A percentile compares a stretch with the other conserved stretches of the same genome.
These are phyloP conservation scores for Protonibea diacanthus DNA, from an alignment of 2,797 vertebrate genomes.

Conservation along the genomic window DNA sequence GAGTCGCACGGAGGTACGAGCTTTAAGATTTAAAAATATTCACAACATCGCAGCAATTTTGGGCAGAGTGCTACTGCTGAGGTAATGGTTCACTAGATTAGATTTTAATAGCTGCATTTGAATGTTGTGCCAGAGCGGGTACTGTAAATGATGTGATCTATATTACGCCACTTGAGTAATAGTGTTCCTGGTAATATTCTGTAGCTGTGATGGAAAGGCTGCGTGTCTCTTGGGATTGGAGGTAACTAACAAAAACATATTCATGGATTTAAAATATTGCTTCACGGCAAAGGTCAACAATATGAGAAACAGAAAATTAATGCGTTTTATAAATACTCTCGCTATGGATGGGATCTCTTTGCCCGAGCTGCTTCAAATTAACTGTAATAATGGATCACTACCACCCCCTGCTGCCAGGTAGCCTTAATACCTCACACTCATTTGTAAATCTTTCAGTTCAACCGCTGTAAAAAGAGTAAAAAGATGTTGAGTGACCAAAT, in stretches of 20 bases:
- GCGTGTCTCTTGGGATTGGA: conserved; percentile 27
- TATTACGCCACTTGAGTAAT: conserved; percentile 53
- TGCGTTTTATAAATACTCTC: conserved; percentile 7
- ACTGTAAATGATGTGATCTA: conserved; percentile 75
- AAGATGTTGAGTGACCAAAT: not conserved
- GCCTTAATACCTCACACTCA: not conserved
- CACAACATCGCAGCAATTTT: conserved; percentile 73
- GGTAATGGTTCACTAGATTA: conserved; percentile 80
- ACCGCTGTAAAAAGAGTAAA: not conserved
- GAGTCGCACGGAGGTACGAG: conserved; percentile 60
- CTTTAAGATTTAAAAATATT: conserved; percentile 74
- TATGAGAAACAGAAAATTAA: not conserved
- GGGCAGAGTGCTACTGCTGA: conserved; percentile 77
- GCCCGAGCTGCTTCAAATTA: conserved; percentile 1
- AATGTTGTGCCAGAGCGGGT: conserved; percentile 60
- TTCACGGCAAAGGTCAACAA: conserved; percentile 31
- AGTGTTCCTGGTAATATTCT: conserved; percentile 61
- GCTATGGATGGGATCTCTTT: not conserved
- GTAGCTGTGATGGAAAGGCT: conserved; percentile 57
- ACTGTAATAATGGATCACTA: conserved; percentile 45
- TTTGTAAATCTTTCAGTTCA: not conserved
- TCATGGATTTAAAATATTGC: conserved; percentile 51
- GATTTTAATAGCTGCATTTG: conserved; percentile 71
- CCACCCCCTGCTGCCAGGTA: conserved; percentile 67
- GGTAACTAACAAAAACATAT: conserved; percentile 42